These are phyloP conservation scores for Heliothis peltigera DNA, from an alignment of 2,888 invertebrate genomes.

Conservation along the genomic window DNA sequence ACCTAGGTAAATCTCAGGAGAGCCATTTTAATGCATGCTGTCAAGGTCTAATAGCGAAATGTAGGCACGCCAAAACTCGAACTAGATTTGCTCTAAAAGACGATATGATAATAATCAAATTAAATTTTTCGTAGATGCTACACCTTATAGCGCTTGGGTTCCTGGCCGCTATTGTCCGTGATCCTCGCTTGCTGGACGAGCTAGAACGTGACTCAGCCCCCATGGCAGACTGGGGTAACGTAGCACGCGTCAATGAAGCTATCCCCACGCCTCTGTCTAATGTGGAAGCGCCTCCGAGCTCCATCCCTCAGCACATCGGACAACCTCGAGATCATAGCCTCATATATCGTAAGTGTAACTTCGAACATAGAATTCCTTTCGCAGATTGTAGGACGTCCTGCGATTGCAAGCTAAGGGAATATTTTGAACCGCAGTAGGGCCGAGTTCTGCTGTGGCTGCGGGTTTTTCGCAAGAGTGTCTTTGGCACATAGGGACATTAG, in stretches of 20 bases:
- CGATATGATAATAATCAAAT: not conserved
- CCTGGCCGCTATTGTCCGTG: slow-evolving; percentile 93
- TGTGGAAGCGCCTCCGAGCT: slow-evolving; percentile 90
- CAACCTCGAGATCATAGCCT: slow-evolving; percentile 90
- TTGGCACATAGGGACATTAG: too few relatives aligned
- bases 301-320: slow-evolving; percentile 85
- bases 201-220: slow-evolving; percentile 88
- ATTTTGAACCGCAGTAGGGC: too few relatives aligned
- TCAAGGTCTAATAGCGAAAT: too few relatives aligned
- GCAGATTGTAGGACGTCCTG: not conserved
- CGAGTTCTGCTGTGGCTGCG: too few relatives aligned
- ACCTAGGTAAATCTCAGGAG: too few relatives aligned
- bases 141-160: slow-evolving; percentile 94
- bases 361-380: not conserved
- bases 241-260: slow-evolving; percentile 77
- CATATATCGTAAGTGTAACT: slow-evolving; percentile 91
- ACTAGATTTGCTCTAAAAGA: too few relatives aligned
- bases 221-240: slow-evolving; percentile 78
- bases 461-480: too few relatives aligned
- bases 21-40: too few relatives aligned
- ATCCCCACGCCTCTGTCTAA: slow-evolving; percentile 94
- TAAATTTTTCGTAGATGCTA: slow-evolving; percentile 89
- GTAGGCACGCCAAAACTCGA: too few relatives aligned
- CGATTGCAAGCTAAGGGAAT: not conserved
- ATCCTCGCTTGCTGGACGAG: slow-evolving; percentile 92